Evolutionary conservation across 1,140 invertebrate genomes (phyloP), one percentile per base, ranked within the genome.

Genomic region (Trichonephila clavata): DNA sequence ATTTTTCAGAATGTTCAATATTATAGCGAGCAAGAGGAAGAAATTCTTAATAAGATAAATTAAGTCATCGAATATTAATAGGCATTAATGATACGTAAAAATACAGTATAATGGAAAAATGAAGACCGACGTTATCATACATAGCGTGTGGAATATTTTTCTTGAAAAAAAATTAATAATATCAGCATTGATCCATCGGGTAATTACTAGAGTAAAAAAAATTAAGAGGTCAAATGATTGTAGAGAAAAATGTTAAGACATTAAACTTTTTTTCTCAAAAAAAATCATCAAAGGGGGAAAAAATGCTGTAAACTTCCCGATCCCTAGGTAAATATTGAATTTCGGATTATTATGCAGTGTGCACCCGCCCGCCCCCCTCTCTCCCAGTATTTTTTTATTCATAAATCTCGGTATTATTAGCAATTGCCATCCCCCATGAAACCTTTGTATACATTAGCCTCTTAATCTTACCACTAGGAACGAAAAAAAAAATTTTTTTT

Each of bases 261-360:
- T 92, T 92, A 92, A 68, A 86, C 7, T 86, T 63, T 81, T 60
- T 71, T 1, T 43, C 65, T 24, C 4, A 39, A 50, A 50, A 50
- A 92, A 61, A 86, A 92, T 71, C 57, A 32, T 16, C 50, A 10
- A 60, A 63, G 16, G n/a, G 18, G n/a, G 39, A 57, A 90, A 60
- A 80, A 81, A 81, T 20, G n/a, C 8, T 84, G 65, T 63, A 93
- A 80, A 60, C 27, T 39, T 65, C 59, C 86, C 83, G 8, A 68
- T 63, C 61, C 91, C 18, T 18, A 57, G 57, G 84, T 77, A 93
- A 93, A 93, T 93, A 93, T 93, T 87, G 92, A 88, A 93, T 87
- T 93, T 88, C 39, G 86, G 92, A 93, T 93, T 87, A 93, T 90
- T 87, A 77, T 68, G 50, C 86, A 86, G 65, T 59, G 27, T 84